Evolutionary conservation across 2,113 vertebrate species (phyloP).

Genomic region (Solea senegalensis): DNA sequence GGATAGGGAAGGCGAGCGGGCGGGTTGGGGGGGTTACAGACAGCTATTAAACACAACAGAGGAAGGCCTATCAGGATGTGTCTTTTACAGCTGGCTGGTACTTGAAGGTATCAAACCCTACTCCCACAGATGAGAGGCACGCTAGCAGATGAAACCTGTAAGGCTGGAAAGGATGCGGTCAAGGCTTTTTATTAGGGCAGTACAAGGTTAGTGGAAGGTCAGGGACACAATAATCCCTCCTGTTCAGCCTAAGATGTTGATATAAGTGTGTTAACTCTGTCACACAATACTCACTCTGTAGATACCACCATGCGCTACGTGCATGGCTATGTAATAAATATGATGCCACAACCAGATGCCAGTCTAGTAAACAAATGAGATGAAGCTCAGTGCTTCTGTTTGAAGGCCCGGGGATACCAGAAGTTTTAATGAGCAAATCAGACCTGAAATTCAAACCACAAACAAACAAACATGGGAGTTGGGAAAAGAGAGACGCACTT

Average conservation of each 20-base stretch:
- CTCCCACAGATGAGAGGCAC: conserved; percentile 71
- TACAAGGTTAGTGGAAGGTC: conserved; percentile 62
- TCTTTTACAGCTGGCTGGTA: conserved; percentile 79
- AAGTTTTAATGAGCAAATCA: neutral
- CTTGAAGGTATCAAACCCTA: conserved; percentile 77
- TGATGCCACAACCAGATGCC: neutral
- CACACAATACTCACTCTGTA: neutral
- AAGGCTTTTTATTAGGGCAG: conserved; percentile 73
- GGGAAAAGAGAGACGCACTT: neutral
- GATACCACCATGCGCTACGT: no score
- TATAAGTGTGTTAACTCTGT: conserved; percentile 36
- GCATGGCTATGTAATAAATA: neutral
- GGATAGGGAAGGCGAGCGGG: conserved; percentile 32
- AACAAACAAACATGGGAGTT: conserved; percentile 2
- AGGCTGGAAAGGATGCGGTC: conserved; percentile 74
- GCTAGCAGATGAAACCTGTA: conserved; percentile 80
- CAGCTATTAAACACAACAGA: conserved; percentile 81
- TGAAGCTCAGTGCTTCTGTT: neutral
- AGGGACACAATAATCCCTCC: conserved; percentile 38
- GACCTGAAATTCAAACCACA: conserved; percentile 1
- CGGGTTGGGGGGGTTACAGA: conserved; percentile 22
- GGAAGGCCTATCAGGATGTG: conserved; percentile 81
- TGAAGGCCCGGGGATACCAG: neutral
- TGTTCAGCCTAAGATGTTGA: conserved; percentile 20
- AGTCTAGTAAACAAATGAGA: neutral